These are phyloP conservation scores for Phainopepla nitens DNA, from an alignment of 2,113 vertebrate genomes.

Conservation along the genomic window DNA sequence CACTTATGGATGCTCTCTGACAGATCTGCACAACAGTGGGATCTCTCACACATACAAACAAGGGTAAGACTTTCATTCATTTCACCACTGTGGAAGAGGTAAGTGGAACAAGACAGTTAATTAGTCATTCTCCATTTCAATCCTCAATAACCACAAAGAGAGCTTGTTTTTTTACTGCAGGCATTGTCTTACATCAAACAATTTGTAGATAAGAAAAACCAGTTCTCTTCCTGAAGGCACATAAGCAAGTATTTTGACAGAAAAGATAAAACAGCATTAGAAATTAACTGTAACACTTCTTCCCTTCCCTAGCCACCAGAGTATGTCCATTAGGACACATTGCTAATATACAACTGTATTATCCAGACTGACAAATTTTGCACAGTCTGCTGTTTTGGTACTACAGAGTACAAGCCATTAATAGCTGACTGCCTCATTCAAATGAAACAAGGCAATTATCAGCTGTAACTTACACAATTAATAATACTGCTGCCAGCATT, in stretches of 20 bases:
- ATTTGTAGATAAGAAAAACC: constrained; percentile 31
- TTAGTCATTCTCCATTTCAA: constrained; percentile 2
- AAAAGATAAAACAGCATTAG: constrained; percentile 50
- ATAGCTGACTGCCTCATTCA: constrained; percentile 41
- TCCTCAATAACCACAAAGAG: not conserved
- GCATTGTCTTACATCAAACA: constrained; percentile 43
- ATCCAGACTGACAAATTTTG: constrained; percentile 7
- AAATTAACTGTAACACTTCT: not conserved
- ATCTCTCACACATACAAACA: not conserved
- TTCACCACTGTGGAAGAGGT: not conserved
- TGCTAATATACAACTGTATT: not conserved
- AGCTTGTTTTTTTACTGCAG: constrained; percentile 14
- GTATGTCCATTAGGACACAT: not conserved
- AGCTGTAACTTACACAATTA: constrained; percentile 58
- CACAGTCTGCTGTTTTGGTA: not conserved
- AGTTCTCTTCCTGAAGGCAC: constrained; percentile 32
- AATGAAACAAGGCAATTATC: constrained; percentile 53
- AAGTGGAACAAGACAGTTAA: constrained; percentile 21
- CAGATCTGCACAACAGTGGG: not conserved
- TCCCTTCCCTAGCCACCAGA: not conserved
- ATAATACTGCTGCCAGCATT: constrained; percentile 47
- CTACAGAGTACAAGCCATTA: not conserved
- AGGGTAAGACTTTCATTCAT: not conserved
- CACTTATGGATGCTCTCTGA: not conserved
- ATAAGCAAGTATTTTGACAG: not conserved